A percentile compares a stretch with the other conserved stretches of the same genome.
These are phyloP conservation scores for Drosophila obscura DNA, from an alignment of 1,140 invertebrate species.

Conservation along the genomic window DNA sequence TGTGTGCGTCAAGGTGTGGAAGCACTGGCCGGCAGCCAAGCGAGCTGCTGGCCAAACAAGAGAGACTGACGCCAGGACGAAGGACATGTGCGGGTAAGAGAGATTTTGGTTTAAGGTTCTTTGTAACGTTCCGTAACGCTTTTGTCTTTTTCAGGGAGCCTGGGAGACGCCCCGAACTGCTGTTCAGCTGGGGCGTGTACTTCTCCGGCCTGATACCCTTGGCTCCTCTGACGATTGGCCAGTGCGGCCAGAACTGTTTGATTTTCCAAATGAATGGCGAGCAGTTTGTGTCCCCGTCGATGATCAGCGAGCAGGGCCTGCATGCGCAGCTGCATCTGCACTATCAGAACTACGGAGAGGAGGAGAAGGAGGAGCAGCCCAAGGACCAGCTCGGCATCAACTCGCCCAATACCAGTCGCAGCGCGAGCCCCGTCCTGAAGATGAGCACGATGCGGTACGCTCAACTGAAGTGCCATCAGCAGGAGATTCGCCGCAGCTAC, in stretches of 20 bases:
- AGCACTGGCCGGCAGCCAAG: constrained; percentile 35
- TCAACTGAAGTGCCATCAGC: constrained; percentile 77
- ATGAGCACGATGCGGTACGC: constrained; percentile 70
- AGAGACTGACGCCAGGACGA: constrained; percentile 56
- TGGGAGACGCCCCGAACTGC: constrained; percentile 84
- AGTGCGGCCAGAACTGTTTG: constrained; percentile 91
- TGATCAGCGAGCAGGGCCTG: constrained; percentile 58
- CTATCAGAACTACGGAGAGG: constrained; percentile 62
- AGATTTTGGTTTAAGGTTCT: background rate
- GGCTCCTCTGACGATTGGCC: constrained; percentile 60
- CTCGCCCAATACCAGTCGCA: constrained; percentile 61
- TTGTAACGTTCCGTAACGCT: constrained; percentile 21
- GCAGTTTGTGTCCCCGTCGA: constrained; percentile 89
- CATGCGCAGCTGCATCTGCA: constrained; percentile 64
- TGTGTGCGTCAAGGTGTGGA: constrained; percentile 82
- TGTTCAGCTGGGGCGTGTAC: constrained; percentile 93
- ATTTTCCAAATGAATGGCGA: constrained; percentile 95
- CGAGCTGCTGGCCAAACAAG: constrained; percentile 14
- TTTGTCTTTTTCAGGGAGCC: constrained; percentile 32
- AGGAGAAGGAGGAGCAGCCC: constrained; percentile 33
- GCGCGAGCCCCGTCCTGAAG: constrained; percentile 51
- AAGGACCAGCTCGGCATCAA: constrained; percentile 52
- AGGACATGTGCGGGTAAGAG: constrained; percentile 5
- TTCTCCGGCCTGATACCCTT: constrained; percentile 92
- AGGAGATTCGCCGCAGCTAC: constrained; percentile 90